Conservation (phyloP, 2,797 vertebrate genomes). For the Naso thynnoides region DNA sequence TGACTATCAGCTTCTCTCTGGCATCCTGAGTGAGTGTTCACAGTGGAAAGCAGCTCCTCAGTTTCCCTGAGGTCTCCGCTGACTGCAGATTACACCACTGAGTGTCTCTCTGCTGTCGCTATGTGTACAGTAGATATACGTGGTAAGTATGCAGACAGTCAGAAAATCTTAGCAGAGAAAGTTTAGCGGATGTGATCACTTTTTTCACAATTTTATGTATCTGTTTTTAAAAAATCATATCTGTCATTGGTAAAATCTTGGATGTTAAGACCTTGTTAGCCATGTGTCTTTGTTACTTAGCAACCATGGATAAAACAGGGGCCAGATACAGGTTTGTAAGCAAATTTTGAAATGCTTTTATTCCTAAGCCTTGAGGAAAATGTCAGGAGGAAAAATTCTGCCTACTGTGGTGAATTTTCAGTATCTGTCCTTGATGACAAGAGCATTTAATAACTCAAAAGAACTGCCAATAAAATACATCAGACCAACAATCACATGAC, state of each 20-base stretch:
- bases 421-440: conserved; percentile 2
- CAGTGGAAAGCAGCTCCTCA: conserved; percentile 49
- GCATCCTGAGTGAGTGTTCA: conserved; percentile 31
- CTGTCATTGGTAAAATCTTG: neutral
- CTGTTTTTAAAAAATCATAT: neutral
- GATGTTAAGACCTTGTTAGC: neutral
- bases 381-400: neutral
- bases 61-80: conserved; percentile 38
- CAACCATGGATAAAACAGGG: neutral
- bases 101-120: conserved; percentile 39
- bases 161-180: neutral
- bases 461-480: neutral
- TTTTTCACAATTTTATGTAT: neutral
- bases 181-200: neutral
- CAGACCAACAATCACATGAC: conserved; percentile 1
- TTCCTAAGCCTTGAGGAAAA: neutral
- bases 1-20: conserved; percentile 39
- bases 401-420: too few relatives aligned
- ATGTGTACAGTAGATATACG: neutral
- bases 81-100: conserved; percentile 44
- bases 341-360: neutral
- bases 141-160: neutral
- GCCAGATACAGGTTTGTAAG: neutral
- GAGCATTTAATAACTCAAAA: conserved; percentile 1
- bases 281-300: conserved; percentile 3